These are phyloP conservation scores for Amia ocellicauda DNA, from an alignment of 2,113 vertebrate species.

Conservation along the genomic window DNA sequence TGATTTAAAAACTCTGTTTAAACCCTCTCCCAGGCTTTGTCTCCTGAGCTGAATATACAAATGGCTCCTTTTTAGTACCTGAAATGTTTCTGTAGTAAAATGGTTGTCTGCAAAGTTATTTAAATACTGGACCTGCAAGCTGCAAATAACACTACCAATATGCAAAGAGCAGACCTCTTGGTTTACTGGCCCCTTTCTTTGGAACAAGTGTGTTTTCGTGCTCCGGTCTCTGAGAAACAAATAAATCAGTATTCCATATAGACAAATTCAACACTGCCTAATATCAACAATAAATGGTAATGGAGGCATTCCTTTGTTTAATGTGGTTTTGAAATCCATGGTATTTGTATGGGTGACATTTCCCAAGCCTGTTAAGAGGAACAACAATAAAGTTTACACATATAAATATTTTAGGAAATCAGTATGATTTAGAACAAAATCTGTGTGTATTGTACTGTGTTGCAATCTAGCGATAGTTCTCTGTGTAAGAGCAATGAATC, in stretches of 20 bases:
- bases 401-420: too few species aligned
- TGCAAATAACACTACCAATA: slow-evolving; percentile 31
- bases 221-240: slow-evolving; percentile 46
- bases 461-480: too few species aligned
- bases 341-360: too few species aligned
- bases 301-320: slow-evolving; percentile 43
- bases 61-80: too few species aligned
- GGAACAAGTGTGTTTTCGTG: background rate
- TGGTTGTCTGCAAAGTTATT: slow-evolving; percentile 35
- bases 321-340: slow-evolving; percentile 25
- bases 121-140: slow-evolving; percentile 32
- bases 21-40: too few species aligned
- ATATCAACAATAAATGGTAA: slow-evolving; percentile 19
- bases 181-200: slow-evolving; percentile 33
- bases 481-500: too few species aligned
- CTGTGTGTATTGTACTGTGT: background rate
- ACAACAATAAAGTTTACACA: too few species aligned
- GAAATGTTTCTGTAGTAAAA: slow-evolving; percentile 11
- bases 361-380: too few species aligned
- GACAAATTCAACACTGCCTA: slow-evolving; percentile 50
- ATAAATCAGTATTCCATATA: slow-evolving; percentile 50
- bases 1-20: too few species aligned
- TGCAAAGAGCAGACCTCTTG: slow-evolving; percentile 37
- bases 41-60: too few species aligned
- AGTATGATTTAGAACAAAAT: slow-evolving; percentile 14